A percentile compares a stretch with the other conserved stretches of the same genome.
phyloP scores from a whole-genome alignment of 2,888 invertebrate species.

The Leucania comma region DNA sequence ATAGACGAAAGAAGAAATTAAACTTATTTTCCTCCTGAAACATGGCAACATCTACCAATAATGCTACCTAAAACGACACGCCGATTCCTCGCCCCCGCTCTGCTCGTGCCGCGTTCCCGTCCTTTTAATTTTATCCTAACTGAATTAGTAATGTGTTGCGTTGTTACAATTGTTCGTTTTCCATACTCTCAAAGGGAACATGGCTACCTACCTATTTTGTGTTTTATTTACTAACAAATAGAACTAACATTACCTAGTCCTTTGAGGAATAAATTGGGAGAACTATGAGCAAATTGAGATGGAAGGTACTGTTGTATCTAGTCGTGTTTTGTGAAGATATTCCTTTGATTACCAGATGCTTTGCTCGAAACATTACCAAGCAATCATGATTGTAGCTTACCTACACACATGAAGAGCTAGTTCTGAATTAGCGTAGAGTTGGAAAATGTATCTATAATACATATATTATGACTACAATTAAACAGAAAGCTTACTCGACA shows the following conservation, averaged over 20 bases:
- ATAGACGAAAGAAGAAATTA: no score
- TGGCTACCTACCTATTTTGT: constrained; percentile 20
- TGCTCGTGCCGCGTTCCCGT: constrained; percentile 5
- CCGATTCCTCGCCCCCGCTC: constrained; percentile 1
- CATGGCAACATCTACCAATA: constrained; percentile 13
- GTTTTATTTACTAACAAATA: constrained; percentile 23
- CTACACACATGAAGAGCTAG: neutral
- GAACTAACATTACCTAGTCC: constrained; percentile 5
- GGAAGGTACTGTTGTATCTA: neutral
- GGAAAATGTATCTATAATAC: no score
- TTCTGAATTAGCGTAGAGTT: no score
- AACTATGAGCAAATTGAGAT: neutral
- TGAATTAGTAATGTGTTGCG: constrained; percentile 59
- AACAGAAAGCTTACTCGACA: no score
- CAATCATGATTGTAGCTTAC: neutral
- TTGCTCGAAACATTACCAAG: neutral
- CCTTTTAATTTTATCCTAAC: constrained; percentile 59
- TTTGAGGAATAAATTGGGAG: constrained; percentile 6
- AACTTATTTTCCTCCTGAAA: neutral
- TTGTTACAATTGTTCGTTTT: constrained; percentile 32
- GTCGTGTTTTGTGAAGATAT: neutral
- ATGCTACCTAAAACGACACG: constrained; percentile 18
- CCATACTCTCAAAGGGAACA: constrained; percentile 32
- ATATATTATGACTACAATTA: no score
- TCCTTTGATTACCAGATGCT: neutral